Evolutionary conservation across 1,140 invertebrate genomes (phyloP), one percentile per base, ranked within the genome.

Genomic region (Drosophila carrolli): DNA sequence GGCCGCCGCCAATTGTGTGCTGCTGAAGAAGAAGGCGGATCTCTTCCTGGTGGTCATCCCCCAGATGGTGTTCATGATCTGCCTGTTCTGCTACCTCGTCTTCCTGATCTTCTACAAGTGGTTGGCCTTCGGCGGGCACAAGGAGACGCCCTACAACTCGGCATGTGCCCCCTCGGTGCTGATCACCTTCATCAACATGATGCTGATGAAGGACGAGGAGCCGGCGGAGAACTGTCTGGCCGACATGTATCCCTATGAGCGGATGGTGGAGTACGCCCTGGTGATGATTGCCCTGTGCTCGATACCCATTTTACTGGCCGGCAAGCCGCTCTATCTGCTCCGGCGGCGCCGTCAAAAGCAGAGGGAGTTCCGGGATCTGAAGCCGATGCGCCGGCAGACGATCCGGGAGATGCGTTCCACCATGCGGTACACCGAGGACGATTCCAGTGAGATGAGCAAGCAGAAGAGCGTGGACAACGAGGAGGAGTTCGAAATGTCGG

Each of bases 101-200:
- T 94, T 97, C 50, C 94, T 99, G 92, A 96, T 99, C 93, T 96
- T 99, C 86, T 94, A 95, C 76, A 99, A 99, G 93, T 99, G 98
- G 98, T 78, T 97, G 32, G 92, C 94, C 8, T 98, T 96, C 16
- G 99, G 99, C 92, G 98, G 98, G 81, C 98, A 99, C 88, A 99
- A 98, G 0, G 93, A 94, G 82, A 97, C 51, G 95, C 90, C 90
- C 5, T 40, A 78, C 3, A 78, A 71, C 19, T 68, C 88, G 0
- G 54, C 61, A 7, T 97, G 96, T 91, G 96, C 96, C 0, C 96
- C 96, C 2, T 96, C 95, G 0, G 94, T 97, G 16, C 92, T 97
- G 0, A 96, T 97, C 50, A 95, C 94, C 1, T 96, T 97, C 82
- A 97, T 97, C 56, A 96, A 97, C 78, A 97, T 97, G 96, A 95